These are phyloP conservation scores for Diploscapter pachys DNA, from an alignment of 1,140 invertebrate genomes.

Conservation along the genomic window DNA sequence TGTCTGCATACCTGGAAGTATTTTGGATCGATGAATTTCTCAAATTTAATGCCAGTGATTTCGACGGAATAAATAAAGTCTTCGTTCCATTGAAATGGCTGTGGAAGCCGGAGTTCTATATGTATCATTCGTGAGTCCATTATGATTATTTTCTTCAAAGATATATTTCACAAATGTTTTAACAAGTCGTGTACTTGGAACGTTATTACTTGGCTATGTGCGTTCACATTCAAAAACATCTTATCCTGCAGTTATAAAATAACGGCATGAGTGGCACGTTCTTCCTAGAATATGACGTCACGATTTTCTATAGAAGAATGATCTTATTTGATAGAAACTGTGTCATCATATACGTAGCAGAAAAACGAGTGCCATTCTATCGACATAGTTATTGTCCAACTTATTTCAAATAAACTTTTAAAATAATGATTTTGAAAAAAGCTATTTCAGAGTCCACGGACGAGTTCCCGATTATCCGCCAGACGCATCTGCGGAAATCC, in stretches of 20 bases:
- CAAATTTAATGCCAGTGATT: slow-evolving; percentile 50
- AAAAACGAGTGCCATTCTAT: too few species aligned
- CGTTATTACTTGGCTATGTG: too few species aligned
- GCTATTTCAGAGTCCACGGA: slow-evolving; percentile 47
- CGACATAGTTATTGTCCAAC: too few species aligned
- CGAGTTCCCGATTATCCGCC: slow-evolving; percentile 53
- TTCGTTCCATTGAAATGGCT: slow-evolving; percentile 54
- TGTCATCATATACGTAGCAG: too few species aligned
- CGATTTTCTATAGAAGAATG: too few species aligned
- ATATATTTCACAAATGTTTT: slow-evolving; percentile 14
- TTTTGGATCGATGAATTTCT: slow-evolving; percentile 54
- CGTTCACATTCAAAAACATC: too few species aligned
- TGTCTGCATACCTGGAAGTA: slow-evolving; percentile 58
- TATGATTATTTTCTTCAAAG: slow-evolving; percentile 20
- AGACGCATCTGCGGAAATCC: slow-evolving; percentile 48
- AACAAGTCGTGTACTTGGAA: background rate
- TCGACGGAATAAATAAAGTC: slow-evolving; percentile 48
- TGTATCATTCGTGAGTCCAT: slow-evolving; percentile 40
- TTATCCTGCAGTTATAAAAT: too few species aligned
- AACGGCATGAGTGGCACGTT: too few species aligned
- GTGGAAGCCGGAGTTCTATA: slow-evolving; percentile 57
- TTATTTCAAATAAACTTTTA: slow-evolving; percentile 31
- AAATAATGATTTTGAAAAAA: background rate
- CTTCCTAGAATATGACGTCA: too few species aligned
- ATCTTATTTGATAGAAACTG: too few species aligned